Evolutionary conservation across 2,113 vertebrate species (phyloP).

Genomic region (Murina feae): DNA sequence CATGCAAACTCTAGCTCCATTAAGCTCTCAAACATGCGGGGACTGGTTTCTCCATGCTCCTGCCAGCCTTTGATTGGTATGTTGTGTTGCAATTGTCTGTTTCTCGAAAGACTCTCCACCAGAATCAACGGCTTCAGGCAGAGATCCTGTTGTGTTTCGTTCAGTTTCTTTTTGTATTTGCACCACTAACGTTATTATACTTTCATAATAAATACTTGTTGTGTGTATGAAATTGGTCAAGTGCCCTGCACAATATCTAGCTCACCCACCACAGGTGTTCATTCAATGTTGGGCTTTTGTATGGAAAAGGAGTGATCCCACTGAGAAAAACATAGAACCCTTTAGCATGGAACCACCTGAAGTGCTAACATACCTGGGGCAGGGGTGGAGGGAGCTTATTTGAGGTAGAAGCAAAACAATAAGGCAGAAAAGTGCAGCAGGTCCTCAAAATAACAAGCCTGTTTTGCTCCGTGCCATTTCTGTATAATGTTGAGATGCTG

Average conservation of each 20-base stretch:
- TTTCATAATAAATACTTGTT: neutral
- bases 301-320: neutral
- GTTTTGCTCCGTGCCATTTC: neutral
- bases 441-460: neutral
- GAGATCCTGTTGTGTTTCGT: neutral
- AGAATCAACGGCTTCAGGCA: neutral
- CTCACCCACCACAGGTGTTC: neutral
- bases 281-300: neutral
- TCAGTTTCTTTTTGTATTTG: neutral
- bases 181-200: neutral
- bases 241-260: neutral
- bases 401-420: neutral
- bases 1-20: neutral
- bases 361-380: no score
- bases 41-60: neutral
- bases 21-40: neutral
- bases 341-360: neutral
- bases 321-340: neutral
- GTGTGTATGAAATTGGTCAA: neutral
- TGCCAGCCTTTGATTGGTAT: neutral
- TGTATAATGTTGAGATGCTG: neutral
- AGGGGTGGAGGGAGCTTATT: neutral
- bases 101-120: neutral
- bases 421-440: neutral
- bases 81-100: fast-evolving